Evolutionary conservation across 2,888 invertebrate genomes (phyloP).

Genomic region (Cyclophora albipunctata): DNA sequence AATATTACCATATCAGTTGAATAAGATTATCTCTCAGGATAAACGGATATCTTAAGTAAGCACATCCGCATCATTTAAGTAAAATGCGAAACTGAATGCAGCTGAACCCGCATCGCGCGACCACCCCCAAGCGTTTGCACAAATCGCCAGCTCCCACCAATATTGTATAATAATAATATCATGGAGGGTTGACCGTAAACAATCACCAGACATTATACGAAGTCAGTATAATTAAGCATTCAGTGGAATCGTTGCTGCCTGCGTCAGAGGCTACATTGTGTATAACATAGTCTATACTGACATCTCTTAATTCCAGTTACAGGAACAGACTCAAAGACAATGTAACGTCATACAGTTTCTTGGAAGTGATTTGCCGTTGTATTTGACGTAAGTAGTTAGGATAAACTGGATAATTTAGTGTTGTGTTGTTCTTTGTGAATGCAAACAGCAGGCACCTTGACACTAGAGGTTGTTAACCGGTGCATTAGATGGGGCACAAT

Average conservation of each 20-base stretch:
- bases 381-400: too few species aligned
- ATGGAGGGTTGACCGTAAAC: conserved; percentile 1
- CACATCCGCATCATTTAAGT: conserved; percentile 38
- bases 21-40: not conserved
- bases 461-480: conserved; percentile 74
- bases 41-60: conserved; percentile 38
- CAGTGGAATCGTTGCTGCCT: too few species aligned
- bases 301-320: too few species aligned
- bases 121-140: conserved; percentile 55
- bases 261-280: too few species aligned
- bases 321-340: too few species aligned
- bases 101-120: conserved; percentile 66
- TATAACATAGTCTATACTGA: too few species aligned
- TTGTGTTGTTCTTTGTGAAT: conserved; percentile 46
- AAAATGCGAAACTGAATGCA: conserved; percentile 48
- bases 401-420: too few species aligned
- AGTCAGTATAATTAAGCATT: too few species aligned
- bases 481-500: conserved; percentile 71
- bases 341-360: too few species aligned
- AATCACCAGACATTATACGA: not conserved
- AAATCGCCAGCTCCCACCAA: conserved; percentile 20
- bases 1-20: too few species aligned
- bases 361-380: too few species aligned
- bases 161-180: conserved; percentile 11
- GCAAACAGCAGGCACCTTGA: conserved; percentile 68